Evolutionary conservation across 1,140 invertebrate genomes (phyloP).

Genomic region (Hydropsyche tenuis): DNA sequence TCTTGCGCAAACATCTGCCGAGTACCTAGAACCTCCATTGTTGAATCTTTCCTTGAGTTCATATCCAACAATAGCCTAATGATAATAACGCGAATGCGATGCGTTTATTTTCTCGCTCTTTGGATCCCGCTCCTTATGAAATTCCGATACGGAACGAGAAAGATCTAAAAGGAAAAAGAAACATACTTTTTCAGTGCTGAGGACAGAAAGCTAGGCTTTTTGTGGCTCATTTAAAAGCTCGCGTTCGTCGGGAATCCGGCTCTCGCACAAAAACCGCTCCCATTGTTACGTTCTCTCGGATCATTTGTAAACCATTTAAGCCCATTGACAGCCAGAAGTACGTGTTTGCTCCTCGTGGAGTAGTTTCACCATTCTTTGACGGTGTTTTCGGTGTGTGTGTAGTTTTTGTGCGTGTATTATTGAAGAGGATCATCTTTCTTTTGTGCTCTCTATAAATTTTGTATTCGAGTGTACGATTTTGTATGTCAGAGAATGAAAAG

Average conservation of each 20-base stretch:
- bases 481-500: too few relatives aligned
- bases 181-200: background rate
- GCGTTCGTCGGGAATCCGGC: background rate
- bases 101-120: background rate
- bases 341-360: constrained; percentile 39
- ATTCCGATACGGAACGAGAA: background rate
- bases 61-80: constrained; percentile 17
- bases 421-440: constrained; percentile 45
- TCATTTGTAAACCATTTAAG: constrained; percentile 51
- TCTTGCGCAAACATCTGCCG: constrained; percentile 31
- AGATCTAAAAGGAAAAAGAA: background rate
- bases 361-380: constrained; percentile 39
- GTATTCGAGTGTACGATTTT: background rate
- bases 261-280: constrained; percentile 34
- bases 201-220: constrained; percentile 6
- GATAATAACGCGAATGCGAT: constrained; percentile 1
- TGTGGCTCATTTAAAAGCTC: constrained; percentile 22
- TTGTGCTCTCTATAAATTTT: constrained; percentile 22
- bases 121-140: constrained; percentile 15
- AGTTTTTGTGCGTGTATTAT: constrained; percentile 37
- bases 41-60: background rate
- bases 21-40: background rate
- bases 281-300: constrained; percentile 48
- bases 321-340: constrained; percentile 48
- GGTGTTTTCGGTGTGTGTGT: too few relatives aligned